phyloP scores from a whole-genome alignment of 2,797 vertebrate genomes.

The Lithobates sylvaticus region DNA sequence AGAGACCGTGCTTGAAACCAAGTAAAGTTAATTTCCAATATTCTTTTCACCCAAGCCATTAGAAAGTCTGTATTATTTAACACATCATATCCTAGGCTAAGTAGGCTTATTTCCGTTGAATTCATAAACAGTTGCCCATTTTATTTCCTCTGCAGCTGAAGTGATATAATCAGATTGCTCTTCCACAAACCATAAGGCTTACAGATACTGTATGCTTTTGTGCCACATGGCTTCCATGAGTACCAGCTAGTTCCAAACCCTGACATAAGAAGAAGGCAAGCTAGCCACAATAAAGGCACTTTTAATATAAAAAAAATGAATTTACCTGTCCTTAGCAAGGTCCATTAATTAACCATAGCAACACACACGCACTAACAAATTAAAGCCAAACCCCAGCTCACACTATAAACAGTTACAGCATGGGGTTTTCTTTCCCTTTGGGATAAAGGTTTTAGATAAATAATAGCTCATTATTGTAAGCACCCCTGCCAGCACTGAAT shows the following conservation, averaged over 20 bases:
- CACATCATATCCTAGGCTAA: constrained; percentile 2
- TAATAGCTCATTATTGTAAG: no score
- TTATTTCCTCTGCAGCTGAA: neutral
- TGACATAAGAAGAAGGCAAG: neutral
- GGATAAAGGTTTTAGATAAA: no score
- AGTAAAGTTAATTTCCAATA: constrained; percentile 60
- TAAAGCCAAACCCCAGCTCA: no score
- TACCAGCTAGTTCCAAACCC: neutral
- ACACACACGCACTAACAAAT: no score
- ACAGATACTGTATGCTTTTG: neutral
- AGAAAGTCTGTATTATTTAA: constrained; percentile 53
- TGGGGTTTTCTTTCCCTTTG: no score
- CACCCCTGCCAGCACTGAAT: no score
- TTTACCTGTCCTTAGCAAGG: no score
- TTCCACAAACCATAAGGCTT: neutral
- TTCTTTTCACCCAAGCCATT: constrained; percentile 24
- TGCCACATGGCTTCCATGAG: neutral
- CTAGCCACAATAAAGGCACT: no score
- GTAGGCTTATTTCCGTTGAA: constrained; percentile 4
- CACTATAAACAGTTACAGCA: no score
- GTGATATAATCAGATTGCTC: neutral
- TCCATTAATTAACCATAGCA: no score
- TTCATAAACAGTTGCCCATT: constrained; percentile 6
- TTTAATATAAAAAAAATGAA: no score
- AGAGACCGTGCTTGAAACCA: constrained; percentile 52